Percentiles rank a stretch among this genome's conserved stretches.
These are phyloP conservation scores for Apogon hyalosoma DNA, from an alignment of 2,797 vertebrate species.

Conservation along the genomic window DNA sequence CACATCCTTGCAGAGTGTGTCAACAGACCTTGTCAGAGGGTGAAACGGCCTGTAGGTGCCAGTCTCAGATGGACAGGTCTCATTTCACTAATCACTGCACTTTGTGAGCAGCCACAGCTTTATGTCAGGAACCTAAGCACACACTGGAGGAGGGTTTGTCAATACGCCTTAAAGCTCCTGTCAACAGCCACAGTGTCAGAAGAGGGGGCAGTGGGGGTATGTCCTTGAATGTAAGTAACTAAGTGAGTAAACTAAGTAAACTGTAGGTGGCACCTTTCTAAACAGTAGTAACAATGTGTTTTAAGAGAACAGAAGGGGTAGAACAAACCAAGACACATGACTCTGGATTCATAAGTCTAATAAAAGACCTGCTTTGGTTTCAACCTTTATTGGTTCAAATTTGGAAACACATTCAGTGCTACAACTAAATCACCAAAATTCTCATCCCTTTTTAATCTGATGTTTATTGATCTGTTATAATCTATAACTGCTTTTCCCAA, in stretches of 20 bases:
- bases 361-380: too few relatives aligned
- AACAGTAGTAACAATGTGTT: not conserved
- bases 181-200: slow-evolving; percentile 3
- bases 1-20: slow-evolving; percentile 28
- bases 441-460: too few relatives aligned
- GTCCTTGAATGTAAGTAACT: not conserved
- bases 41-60: not conserved
- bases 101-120: slow-evolving; percentile 40
- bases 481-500: too few relatives aligned
- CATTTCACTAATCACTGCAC: slow-evolving; percentile 37
- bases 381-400: too few relatives aligned
- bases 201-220: not conserved
- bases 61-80: slow-evolving; percentile 24
- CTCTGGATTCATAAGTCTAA: too few relatives aligned
- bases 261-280: not conserved
- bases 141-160: slow-evolving; percentile 7
- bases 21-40: slow-evolving; percentile 9
- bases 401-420: too few relatives aligned
- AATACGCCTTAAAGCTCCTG: slow-evolving; percentile 12
- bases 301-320: too few relatives aligned
- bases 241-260: not conserved
- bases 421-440: too few relatives aligned
- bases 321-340: too few relatives aligned
- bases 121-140: slow-evolving; percentile 18
- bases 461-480: too few relatives aligned